These are phyloP conservation scores for Tribolium freemani DNA, from an alignment of 2,888 invertebrate species.

Conservation along the genomic window DNA sequence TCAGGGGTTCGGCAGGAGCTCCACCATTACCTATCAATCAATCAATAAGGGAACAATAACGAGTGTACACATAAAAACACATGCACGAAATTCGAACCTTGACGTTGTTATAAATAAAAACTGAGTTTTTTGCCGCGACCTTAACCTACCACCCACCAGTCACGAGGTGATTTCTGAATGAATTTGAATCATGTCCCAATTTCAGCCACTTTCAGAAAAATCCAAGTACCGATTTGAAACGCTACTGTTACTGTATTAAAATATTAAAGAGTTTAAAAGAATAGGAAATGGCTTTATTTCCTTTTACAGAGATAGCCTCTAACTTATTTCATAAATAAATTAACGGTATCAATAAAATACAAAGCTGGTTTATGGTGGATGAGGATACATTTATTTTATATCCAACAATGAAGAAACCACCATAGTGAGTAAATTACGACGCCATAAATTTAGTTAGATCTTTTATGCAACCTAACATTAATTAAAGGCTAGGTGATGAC, in stretches of 20 bases:
- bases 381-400: neutral
- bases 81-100: neutral
- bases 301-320: slow-evolving; percentile 9
- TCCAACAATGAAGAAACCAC: neutral
- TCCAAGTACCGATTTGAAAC: neutral
- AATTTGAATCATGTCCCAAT: too few relatives aligned
- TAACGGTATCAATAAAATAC: slow-evolving; percentile 18
- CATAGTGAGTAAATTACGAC: slow-evolving; percentile 2
- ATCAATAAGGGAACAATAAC: slow-evolving; percentile 22
- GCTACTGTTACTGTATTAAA: neutral
- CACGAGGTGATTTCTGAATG: neutral
- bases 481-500: neutral
- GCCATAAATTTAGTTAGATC: neutral
- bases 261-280: neutral
- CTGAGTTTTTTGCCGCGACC: neutral
- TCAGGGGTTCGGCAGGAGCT: slow-evolving; percentile 8
- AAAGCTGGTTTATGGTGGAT: neutral
- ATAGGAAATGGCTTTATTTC: slow-evolving; percentile 5
- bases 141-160: slow-evolving; percentile 13
- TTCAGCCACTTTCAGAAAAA: too few relatives aligned
- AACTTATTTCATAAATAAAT: slow-evolving; percentile 17
- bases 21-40: slow-evolving; percentile 32
- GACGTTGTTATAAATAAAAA: neutral
- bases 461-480: neutral
- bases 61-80: slow-evolving; percentile 3